Evolutionary conservation across 2,113 vertebrate genomes (phyloP).

Genomic region (Craseonycteris thonglongyai): DNA sequence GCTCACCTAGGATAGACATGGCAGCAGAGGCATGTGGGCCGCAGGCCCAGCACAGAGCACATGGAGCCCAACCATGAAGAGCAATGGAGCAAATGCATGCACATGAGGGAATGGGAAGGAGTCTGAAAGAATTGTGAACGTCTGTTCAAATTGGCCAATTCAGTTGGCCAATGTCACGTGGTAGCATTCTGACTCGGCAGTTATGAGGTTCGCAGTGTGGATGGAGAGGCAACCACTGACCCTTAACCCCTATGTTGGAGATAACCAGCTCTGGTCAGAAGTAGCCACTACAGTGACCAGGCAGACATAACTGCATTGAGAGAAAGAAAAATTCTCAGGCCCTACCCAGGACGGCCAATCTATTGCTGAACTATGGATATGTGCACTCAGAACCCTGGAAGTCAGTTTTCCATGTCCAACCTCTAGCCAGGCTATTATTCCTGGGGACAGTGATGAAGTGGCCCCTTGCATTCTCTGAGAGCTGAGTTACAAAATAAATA

Average conservation of each 20-base stretch:
- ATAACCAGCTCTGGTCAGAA: not conserved
- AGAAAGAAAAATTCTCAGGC: not conserved
- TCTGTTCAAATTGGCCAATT: not conserved
- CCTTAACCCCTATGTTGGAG: not conserved
- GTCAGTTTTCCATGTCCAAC: not conserved
- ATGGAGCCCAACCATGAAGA: not conserved
- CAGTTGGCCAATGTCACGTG: not conserved
- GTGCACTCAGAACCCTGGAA: not conserved
- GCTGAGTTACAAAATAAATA: not conserved
- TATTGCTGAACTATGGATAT: not conserved
- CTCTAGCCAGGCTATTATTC: not conserved
- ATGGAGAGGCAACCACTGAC: not conserved
- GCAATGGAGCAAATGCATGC: not conserved
- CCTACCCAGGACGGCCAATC: not conserved
- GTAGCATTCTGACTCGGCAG: not conserved
- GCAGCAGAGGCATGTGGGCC: not conserved
- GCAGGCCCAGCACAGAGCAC: not conserved
- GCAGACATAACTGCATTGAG: not conserved
- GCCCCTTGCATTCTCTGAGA: not conserved
- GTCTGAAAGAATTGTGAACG: not conserved
- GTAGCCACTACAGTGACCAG: not conserved
- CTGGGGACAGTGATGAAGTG: not conserved
- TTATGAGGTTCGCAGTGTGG: not conserved
- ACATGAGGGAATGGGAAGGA: not conserved
- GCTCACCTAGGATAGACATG: not conserved